Percentiles rank a stretch among this genome's conserved stretches.
phyloP scores from a whole-genome alignment of 2,113 vertebrate species.

The Dicaeum eximium region DNA sequence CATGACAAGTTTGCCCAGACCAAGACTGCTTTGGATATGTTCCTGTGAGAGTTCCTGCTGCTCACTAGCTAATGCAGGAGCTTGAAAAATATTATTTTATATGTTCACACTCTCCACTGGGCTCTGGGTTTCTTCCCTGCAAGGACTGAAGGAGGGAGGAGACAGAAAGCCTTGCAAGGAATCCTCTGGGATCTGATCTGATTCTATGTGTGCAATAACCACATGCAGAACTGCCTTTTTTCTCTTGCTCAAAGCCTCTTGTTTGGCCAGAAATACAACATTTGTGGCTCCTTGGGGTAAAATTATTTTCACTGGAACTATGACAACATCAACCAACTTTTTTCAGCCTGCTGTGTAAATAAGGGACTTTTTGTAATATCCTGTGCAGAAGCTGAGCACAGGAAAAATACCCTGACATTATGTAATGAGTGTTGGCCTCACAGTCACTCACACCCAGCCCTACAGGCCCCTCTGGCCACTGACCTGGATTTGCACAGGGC shows the following conservation, averaged over 20 bases:
- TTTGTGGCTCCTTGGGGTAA: background rate
- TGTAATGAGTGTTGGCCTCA: background rate
- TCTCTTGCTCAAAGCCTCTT: background rate
- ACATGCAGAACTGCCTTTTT: background rate
- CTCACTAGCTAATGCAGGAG: background rate
- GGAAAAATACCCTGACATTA: background rate
- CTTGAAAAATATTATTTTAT: background rate
- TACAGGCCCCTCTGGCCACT: accelerated
- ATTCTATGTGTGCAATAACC: background rate
- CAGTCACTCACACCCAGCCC: background rate
- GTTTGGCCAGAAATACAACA: background rate
- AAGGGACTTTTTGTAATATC: background rate
- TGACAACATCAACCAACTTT: background rate
- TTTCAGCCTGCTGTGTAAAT: background rate
- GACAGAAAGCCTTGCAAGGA: background rate
- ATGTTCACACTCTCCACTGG: background rate
- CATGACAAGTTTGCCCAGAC: background rate
- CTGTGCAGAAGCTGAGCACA: background rate
- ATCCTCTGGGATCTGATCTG: background rate
- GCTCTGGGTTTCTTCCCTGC: background rate
- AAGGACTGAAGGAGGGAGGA: background rate
- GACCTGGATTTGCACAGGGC: background rate
- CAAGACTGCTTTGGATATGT: background rate
- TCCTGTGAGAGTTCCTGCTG: background rate
- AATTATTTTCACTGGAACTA: background rate